Evolutionary conservation across 2,113 vertebrate species (phyloP).

Genomic region (Crotophaga sulcirostris): DNA sequence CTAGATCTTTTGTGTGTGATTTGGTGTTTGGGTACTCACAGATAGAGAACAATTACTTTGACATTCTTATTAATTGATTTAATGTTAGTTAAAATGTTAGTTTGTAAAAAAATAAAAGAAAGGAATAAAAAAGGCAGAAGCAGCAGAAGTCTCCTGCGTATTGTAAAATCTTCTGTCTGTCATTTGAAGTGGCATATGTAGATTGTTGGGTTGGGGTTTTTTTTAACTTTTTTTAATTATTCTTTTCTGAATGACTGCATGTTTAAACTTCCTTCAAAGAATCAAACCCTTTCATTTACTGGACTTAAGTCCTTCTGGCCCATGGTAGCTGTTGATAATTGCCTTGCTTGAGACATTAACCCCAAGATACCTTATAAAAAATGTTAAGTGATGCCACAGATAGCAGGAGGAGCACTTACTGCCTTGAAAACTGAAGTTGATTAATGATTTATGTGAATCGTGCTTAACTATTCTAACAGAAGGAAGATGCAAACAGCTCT

Average conservation of each 20-base stretch:
- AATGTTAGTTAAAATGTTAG: slow-evolving; percentile 14
- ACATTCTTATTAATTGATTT: slow-evolving; percentile 42
- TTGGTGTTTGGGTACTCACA: not conserved
- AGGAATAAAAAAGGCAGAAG: not conserved
- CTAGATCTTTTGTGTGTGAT: slow-evolving; percentile 21
- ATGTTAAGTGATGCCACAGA: not conserved
- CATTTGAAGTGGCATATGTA: not conserved
- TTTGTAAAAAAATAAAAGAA: not conserved
- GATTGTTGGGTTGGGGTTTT: not conserved
- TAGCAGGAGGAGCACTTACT: not conserved
- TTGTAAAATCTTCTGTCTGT: not conserved
- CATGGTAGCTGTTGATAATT: not conserved
- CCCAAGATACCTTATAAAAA: not conserved
- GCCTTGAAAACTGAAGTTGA: not conserved
- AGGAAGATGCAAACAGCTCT: not conserved
- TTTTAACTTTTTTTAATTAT: not conserved
- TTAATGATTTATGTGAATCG: not conserved
- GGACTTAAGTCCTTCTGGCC: not conserved
- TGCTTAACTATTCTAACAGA: not conserved
- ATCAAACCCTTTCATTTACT: not conserved
- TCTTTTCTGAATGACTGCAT: slow-evolving; percentile 3
- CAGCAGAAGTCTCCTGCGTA: not conserved
- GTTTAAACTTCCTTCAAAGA: slow-evolving; percentile 7
- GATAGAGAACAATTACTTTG: slow-evolving; percentile 34
- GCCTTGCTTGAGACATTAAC: not conserved